phyloP scores from a whole-genome alignment of 2,797 vertebrate genomes.

The Lepilemur ruficaudatus region DNA sequence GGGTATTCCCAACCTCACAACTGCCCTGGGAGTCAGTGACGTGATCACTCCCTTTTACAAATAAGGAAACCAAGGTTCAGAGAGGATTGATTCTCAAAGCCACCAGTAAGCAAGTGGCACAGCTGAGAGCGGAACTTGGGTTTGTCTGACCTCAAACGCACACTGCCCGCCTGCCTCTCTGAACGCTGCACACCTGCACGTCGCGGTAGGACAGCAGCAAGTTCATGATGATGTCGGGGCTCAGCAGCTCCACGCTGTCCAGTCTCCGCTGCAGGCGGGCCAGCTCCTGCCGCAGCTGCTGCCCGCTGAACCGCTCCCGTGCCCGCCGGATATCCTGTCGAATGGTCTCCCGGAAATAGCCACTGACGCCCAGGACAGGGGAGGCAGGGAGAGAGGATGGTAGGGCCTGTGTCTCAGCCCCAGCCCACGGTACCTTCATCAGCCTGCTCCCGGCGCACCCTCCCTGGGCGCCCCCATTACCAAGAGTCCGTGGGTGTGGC shows the following conservation, averaged over 20 bases:
- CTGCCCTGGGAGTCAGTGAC: not conserved
- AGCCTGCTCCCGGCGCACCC: not conserved
- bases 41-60: not conserved
- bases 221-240: conserved; percentile 93
- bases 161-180: rapidly evolving
- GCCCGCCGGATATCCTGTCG: conserved; percentile 91
- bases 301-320: conserved; percentile 89
- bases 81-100: not conserved
- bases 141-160: rapidly evolving
- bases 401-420: not conserved
- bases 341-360: conserved; percentile 93
- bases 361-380: conserved; percentile 76
- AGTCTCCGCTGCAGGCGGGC: conserved; percentile 90
- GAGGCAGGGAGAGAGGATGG: not conserved
- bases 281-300: conserved; percentile 89
- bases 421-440: not conserved
- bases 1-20: not conserved
- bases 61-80: not conserved
- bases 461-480: conserved; percentile 77
- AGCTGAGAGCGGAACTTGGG: not conserved
- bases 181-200: conserved; percentile 85
- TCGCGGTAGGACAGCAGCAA: conserved; percentile 94
- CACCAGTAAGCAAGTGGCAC: not conserved
- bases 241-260: conserved; percentile 93
- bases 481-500: conserved; percentile 89